A percentile compares a stretch with the other conserved stretches of the same genome.
phyloP scores from a whole-genome alignment of 2,888 invertebrate genomes.

The Trachelus iudaicus region DNA sequence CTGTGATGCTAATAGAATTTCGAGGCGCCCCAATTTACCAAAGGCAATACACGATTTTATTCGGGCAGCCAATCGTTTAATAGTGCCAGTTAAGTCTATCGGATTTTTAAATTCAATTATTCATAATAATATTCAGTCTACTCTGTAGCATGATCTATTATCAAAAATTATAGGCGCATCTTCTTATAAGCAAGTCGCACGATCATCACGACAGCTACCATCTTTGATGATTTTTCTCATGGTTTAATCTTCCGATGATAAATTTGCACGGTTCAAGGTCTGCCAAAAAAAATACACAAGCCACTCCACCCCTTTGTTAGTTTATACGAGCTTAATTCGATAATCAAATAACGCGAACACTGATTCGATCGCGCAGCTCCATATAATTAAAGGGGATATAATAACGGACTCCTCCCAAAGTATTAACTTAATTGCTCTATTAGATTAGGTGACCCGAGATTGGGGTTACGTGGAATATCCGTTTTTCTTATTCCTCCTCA shows the following conservation, averaged over 20 bases:
- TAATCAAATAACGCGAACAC: conserved; percentile 56
- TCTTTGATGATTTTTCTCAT: neutral
- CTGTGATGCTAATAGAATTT: conserved; percentile 23
- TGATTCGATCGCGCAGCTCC: conserved; percentile 48
- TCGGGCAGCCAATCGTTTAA: conserved; percentile 10
- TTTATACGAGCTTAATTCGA: conserved; percentile 47
- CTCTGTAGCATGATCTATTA: conserved; percentile 12
- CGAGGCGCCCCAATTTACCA: conserved; percentile 21
- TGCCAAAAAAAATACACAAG: conserved; percentile 30
- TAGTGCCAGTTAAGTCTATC: conserved; percentile 7
- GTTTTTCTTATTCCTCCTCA: neutral
- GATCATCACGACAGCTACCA: conserved; percentile 1
- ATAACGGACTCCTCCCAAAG: conserved; percentile 53
- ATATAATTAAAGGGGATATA: conserved; percentile 63
- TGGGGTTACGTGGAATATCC: conserved; percentile 19
- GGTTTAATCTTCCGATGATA: neutral
- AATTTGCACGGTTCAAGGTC: conserved; percentile 27
- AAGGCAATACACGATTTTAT: conserved; percentile 16
- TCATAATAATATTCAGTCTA: conserved; percentile 11
- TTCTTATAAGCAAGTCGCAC: neutral
- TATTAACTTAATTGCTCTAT: conserved; percentile 62
- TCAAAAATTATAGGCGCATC: conserved; percentile 9
- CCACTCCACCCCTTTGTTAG: conserved; percentile 50
- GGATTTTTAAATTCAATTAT: conserved; percentile 22
- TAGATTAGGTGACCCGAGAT: conserved; percentile 49